Evolutionary conservation across 37 sponge, comb jelly and placozoan species (phyloP), one percentile per base, ranked within the genome.

Genomic region (Tethya wilhelma): DNA sequence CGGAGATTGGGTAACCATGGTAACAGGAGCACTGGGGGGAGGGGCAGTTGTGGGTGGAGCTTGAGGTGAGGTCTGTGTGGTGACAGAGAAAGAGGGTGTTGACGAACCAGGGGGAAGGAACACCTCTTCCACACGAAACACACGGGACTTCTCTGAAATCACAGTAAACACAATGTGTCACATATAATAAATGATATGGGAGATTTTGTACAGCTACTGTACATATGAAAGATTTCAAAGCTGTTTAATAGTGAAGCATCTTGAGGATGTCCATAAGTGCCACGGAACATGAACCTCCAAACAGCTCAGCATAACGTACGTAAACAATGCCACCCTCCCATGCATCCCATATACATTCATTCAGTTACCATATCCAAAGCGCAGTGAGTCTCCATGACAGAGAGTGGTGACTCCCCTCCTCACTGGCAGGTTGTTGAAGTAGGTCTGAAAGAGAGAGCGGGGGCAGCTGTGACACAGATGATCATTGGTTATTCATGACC

Each of bases 281-380:
- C n/a, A n/a, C n/a, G n/a, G n/a, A n/a, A n/a, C n/a, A n/a, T n/a
- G n/a, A n/a, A n/a, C n/a, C n/a, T n/a, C n/a, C n/a, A n/a, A n/a
- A n/a, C n/a, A n/a, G n/a, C n/a, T n/a, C n/a, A n/a, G n/a, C n/a
- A n/a, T 49, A 49, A 49, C 55, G 14, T 17, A 49, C 17, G 55
- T 17, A 49, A n/a, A n/a, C n/a, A n/a, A n/a, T n/a, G n/a, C n/a
- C n/a, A n/a, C n/a, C n/a, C n/a, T n/a, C 9, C 3, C 9, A 30
- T 30, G 4, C 56, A 44, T 4, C 46, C 7, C 46, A 37, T 20
- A 11, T 56, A 31, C 28, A 26, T 56, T 23, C 19, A 62, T 49
- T n/a, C 20, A 44, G 59, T 44, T 45, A 81, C 82, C 82, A 60
- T 71, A 63, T 63, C 82, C 82, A 72, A 81, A 81, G 19, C 82